These are phyloP conservation scores for Ichneumon xanthorius DNA, from an alignment of 2,888 invertebrate genomes.

Conservation along the genomic window DNA sequence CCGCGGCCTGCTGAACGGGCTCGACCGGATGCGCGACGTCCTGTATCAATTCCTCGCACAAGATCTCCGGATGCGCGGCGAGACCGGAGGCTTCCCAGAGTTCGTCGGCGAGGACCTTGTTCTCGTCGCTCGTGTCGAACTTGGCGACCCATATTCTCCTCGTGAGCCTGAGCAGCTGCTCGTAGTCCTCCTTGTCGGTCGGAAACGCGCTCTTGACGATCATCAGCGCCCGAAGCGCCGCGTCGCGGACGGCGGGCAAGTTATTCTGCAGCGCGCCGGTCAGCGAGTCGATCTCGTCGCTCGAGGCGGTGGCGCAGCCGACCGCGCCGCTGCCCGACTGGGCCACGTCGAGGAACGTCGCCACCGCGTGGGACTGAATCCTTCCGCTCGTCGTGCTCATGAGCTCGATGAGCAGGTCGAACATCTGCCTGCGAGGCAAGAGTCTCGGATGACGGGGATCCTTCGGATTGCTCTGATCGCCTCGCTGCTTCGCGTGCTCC, in stretches of 20 bases:
- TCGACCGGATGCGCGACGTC: conserved; percentile 93
- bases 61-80: conserved; percentile 85
- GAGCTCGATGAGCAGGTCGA: conserved; percentile 91
- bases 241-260: conserved; percentile 90
- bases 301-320: conserved; percentile 87
- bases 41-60: conserved; percentile 87
- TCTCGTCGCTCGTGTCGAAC: conserved; percentile 92
- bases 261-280: conserved; percentile 91
- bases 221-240: conserved; percentile 90
- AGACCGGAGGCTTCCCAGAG: conserved; percentile 88
- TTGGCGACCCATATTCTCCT: conserved; percentile 93
- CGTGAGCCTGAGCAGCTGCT: conserved; percentile 87
- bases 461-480: conserved; percentile 83
- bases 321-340: conserved; percentile 89
- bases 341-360: conserved; percentile 93
- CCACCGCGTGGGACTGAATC: conserved; percentile 91
- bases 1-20: conserved; percentile 93
- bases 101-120: conserved; percentile 88
- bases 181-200: conserved; percentile 86
- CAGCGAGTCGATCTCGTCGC: conserved; percentile 91
- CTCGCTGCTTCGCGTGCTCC: conserved; percentile 90
- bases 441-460: conserved; percentile 90
- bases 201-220: conserved; percentile 89
- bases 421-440: conserved; percentile 93
- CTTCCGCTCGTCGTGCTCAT: conserved; percentile 90